phyloP scores from a whole-genome alignment of 1,140 invertebrate species.

The Frieseomelitta varia region DNA sequence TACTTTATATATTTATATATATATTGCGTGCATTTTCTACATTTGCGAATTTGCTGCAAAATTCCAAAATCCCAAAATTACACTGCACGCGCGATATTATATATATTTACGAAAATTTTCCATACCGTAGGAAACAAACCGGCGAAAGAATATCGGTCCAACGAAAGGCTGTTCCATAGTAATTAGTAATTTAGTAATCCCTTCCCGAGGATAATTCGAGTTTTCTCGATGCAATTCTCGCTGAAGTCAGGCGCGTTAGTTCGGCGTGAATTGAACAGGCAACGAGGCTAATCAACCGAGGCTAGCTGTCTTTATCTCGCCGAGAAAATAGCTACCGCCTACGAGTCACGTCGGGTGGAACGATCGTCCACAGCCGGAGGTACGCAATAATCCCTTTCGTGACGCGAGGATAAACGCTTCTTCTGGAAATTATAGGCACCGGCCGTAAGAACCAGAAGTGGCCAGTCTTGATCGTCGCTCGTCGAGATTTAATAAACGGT shows the following conservation, averaged over 20 bases:
- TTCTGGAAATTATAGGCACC: neutral
- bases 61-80: too few relatives aligned
- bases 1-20: too few relatives aligned
- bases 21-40: too few relatives aligned
- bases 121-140: too few relatives aligned
- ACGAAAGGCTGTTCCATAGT: too few relatives aligned
- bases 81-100: too few relatives aligned
- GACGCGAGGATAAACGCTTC: neutral
- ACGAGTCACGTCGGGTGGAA: conserved; percentile 1
- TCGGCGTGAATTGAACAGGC: neutral
- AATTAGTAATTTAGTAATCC: neutral
- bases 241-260: too few relatives aligned
- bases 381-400: neutral
- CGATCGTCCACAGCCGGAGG: neutral
- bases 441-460: neutral
- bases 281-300: neutral
- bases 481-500: neutral
- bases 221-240: neutral
- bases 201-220: neutral
- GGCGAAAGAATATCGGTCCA: too few relatives aligned
- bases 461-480: neutral
- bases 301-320: conserved; percentile 7
- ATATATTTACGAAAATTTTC: too few relatives aligned
- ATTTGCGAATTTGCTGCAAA: too few relatives aligned
- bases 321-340: conserved; percentile 29